These are phyloP conservation scores for Lethenteron reissneri DNA, from an alignment of 2,113 vertebrate genomes.

Conservation along the genomic window DNA sequence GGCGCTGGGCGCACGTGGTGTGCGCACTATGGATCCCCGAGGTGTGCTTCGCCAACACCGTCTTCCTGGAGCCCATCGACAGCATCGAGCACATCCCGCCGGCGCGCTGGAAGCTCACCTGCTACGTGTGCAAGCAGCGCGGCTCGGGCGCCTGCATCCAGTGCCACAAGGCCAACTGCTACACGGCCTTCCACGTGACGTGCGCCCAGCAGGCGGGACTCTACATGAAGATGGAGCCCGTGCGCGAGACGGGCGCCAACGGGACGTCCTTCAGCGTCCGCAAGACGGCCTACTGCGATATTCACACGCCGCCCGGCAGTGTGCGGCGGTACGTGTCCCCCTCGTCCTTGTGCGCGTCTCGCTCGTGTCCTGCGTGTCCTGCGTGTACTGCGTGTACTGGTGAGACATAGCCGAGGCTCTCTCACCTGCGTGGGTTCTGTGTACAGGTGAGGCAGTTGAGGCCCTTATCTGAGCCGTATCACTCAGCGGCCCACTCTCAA, in stretches of 20 bases:
- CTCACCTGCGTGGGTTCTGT: too few species aligned
- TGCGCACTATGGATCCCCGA: background rate
- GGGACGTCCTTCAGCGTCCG: conserved; percentile 1
- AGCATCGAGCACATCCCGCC: conserved; percentile 5
- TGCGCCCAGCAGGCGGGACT: conserved; percentile 2
- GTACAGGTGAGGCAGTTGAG: too few species aligned
- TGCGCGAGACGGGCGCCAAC: conserved; percentile 2
- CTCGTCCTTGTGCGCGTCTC: too few species aligned
- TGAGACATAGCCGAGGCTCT: too few species aligned
- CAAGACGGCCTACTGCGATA: conserved; percentile 4
- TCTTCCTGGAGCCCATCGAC: conserved; percentile 5
- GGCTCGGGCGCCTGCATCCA: conserved; percentile 6
- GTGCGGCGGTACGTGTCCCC: conserved; percentile 19
- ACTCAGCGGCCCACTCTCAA: too few species aligned
- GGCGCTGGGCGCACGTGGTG: conserved; percentile 3
- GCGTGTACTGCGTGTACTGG: too few species aligned
- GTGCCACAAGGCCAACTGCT: conserved; percentile 5
- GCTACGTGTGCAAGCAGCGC: conserved; percentile 4
- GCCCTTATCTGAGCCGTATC: too few species aligned
- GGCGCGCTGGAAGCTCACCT: conserved; percentile 1
- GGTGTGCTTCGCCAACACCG: conserved; percentile 5
- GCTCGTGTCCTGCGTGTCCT: conserved; percentile 9
- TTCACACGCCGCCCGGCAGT: conserved; percentile 1
- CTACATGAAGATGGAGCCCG: conserved; percentile 5
- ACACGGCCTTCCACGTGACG: conserved; percentile 1